Evolutionary conservation across 2,113 vertebrate species (phyloP).

Genomic region (Brienomyrus brachyistius): DNA sequence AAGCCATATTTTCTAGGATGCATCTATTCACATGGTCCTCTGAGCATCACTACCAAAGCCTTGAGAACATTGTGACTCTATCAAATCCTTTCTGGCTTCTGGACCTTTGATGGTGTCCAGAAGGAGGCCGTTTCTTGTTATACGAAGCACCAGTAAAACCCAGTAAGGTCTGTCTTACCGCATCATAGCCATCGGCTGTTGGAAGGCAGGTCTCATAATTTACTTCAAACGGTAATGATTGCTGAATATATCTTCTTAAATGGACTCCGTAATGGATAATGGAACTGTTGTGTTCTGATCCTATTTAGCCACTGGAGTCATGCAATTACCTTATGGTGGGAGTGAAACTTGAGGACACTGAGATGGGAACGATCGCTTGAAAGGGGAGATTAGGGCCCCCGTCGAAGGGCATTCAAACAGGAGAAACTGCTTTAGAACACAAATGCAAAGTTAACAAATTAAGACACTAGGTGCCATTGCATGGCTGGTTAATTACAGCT

Average conservation of each 20-base stretch:
- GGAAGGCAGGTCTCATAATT: slow-evolving; percentile 35
- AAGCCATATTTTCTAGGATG: background rate
- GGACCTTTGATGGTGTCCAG: slow-evolving; percentile 26
- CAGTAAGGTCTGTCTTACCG: slow-evolving; percentile 36
- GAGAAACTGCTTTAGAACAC: background rate
- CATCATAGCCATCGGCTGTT: slow-evolving; percentile 31
- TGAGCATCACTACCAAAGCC: background rate
- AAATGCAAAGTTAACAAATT: background rate
- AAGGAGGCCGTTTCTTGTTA: slow-evolving; percentile 21
- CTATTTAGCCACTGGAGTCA: slow-evolving; percentile 34
- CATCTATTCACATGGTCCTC: background rate
- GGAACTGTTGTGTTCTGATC: slow-evolving; percentile 32
- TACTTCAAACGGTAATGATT: slow-evolving; percentile 37
- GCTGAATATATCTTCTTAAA: slow-evolving; percentile 43
- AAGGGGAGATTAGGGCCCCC: background rate
- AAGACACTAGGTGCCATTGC: background rate
- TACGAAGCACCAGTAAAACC: slow-evolving; percentile 32
- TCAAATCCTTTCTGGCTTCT: background rate
- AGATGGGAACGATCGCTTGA: slow-evolving; percentile 7
- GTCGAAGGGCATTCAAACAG: background rate
- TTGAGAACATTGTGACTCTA: background rate
- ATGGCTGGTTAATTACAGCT: background rate
- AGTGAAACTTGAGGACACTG: background rate
- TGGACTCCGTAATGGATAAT: slow-evolving; percentile 35
- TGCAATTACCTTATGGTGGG: slow-evolving; percentile 25